Evolutionary conservation across 2,888 invertebrate species (phyloP), one percentile per base, ranked within the genome.

Genomic region (Aricia artaxerxes): DNA sequence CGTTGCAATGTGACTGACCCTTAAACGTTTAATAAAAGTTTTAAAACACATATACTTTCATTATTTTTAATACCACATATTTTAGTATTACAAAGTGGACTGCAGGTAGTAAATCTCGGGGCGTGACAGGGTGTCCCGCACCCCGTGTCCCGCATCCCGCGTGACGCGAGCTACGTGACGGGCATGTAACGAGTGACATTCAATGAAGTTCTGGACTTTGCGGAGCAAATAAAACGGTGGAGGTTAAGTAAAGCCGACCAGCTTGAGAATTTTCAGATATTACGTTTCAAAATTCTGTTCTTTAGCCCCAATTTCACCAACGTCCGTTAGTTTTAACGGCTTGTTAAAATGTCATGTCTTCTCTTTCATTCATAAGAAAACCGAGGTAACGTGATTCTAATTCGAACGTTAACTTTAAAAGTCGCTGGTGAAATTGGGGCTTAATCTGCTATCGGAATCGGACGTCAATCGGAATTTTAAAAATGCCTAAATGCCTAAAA

Each of bases 151-250:
- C 64, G 64, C 31, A 9, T 24, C 7, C 64, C 61, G 35, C 69
- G 69, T 69, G 69, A 69, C 69, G 35, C 13, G 69, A 69, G 69
- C 24, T 35, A 69, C 69, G 69, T 69, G 69, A 69, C 69, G 35
- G 11, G 69, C 38, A 69, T 69, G 69, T 69, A 69, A 69, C 69
- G 35, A 69, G 69, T 69, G 69, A 69, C 3, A 69, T 69, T 69
- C 69, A 69, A 69, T 69, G 69, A 69, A 69, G 69, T 69, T 4
- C 69, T 69, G 69, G 69, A 69, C 69, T 69, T 38, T 35, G 35
- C 69, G 35, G 35, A 35, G 16, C 57, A 57, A 57, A 57, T 57
- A 57, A 57, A 24, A 61, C n/a, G 61, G 24, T 11, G 2, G 31
- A 31, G 64, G 31, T 64, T 31, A 11, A 64, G 11, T 31, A 31